Conservation (phyloP, 2,888 invertebrate genomes). For the Microplitis manilae region DNA sequence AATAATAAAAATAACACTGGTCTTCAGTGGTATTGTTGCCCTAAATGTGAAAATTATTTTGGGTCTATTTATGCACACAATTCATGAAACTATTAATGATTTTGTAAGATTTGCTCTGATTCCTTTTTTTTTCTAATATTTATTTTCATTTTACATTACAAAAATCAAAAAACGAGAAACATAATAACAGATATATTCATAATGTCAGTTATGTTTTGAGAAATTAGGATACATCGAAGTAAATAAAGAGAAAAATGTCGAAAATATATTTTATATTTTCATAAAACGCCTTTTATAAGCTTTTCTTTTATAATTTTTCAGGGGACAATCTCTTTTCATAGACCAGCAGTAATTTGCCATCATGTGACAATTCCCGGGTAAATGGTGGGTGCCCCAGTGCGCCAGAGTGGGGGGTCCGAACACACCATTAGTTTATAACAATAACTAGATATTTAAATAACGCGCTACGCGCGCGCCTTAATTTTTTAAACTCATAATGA, state of each 20-base stretch:
- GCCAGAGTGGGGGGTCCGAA: too few relatives aligned
- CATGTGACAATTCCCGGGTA: slow-evolving; percentile 45
- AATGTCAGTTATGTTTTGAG: slow-evolving; percentile 1
- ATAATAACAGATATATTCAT: neutral
- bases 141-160: neutral
- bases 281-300: slow-evolving; percentile 17
- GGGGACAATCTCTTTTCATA: slow-evolving; percentile 40
- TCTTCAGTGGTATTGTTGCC: neutral
- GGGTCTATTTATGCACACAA: neutral
- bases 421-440: too few relatives aligned
- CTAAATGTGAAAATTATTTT: neutral
- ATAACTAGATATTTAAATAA: too few relatives aligned
- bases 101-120: neutral
- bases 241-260: slow-evolving; percentile 7
- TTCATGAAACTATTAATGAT: neutral
- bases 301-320: slow-evolving; percentile 38
- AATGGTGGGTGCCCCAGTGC: too few relatives aligned
- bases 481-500: too few relatives aligned
- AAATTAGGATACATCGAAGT: neutral
- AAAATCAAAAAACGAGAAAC: slow-evolving; percentile 1
- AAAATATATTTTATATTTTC: neutral
- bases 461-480: too few relatives aligned
- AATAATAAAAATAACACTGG: neutral
- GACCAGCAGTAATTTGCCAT: slow-evolving; percentile 62
- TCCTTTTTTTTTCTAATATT: neutral